Evolutionary conservation across 2,797 vertebrate species (phyloP).

Genomic region (Tinamus major): DNA sequence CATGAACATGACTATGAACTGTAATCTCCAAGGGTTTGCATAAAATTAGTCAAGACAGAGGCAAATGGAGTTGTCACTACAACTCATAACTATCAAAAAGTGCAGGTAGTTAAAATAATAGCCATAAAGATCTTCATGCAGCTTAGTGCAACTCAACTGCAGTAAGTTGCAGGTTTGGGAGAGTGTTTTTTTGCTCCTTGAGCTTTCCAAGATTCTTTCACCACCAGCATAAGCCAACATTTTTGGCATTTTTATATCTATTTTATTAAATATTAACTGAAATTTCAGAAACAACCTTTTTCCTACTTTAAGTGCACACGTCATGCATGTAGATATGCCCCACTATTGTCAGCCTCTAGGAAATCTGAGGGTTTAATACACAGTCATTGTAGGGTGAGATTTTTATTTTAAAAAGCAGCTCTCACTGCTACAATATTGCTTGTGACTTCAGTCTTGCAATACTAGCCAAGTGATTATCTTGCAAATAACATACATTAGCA

Average conservation of each 20-base stretch:
- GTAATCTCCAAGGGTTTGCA: slow-evolving; percentile 3
- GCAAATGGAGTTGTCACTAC: not conserved
- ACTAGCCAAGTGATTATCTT: not conserved
- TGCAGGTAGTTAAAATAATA: not conserved
- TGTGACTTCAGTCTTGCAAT: not conserved
- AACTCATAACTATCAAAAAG: not conserved
- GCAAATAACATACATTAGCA: accelerated
- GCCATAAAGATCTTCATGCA: not conserved
- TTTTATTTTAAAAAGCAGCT: not conserved
- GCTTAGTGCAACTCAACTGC: accelerated
- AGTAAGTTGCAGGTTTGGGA: not conserved
- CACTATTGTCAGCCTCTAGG: not conserved
- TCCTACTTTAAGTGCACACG: not conserved
- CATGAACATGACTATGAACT: slow-evolving; percentile 3
- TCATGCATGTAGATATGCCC: not conserved
- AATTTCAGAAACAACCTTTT: not conserved
- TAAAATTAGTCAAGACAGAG: not conserved
- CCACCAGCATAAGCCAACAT: too few relatives aligned
- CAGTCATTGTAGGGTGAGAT: too few relatives aligned
- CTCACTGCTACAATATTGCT: not conserved
- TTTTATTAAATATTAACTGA: not conserved
- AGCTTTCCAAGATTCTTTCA: not conserved
- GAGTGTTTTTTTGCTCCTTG: not conserved
- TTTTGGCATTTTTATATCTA: not conserved
- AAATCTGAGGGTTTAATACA: not conserved